These are phyloP conservation scores for Naso thynnoides DNA, from an alignment of 2,797 vertebrate species.

Conservation along the genomic window DNA sequence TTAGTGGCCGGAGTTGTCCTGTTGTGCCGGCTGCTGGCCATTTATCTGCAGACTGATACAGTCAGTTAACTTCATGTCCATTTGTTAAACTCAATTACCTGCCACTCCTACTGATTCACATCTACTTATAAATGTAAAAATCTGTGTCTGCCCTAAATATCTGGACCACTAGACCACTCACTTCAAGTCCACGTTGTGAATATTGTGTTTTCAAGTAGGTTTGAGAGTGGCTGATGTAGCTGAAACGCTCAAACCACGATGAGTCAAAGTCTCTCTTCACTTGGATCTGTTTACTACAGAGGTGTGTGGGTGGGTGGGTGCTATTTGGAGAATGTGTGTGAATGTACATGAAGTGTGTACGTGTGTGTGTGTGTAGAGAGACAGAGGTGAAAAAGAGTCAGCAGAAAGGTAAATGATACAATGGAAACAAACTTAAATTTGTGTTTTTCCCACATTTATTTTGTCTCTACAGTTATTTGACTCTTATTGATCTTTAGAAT, in stretches of 20 bases:
- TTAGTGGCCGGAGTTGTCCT: conserved; percentile 30
- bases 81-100: not conserved
- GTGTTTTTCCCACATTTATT: not conserved
- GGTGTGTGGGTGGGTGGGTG: conserved; percentile 15
- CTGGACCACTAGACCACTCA: not conserved
- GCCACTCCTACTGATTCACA: not conserved
- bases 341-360: not conserved
- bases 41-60: conserved; percentile 9
- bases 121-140: not conserved
- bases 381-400: not conserved
- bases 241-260: not conserved
- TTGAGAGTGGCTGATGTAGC: not conserved
- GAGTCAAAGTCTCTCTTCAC: conserved; percentile 7
- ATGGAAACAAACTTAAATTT: not conserved
- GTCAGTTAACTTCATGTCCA: not conserved
- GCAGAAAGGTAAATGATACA: not conserved
- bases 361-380: not conserved
- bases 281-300: conserved; percentile 20
- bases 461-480: not conserved
- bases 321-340: conserved; percentile 10
- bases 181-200: not conserved
- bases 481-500: too few relatives aligned
- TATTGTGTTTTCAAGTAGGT: not conserved
- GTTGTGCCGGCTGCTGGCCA: conserved; percentile 28
- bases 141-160: not conserved